Percentiles rank a stretch among this genome's conserved stretches.
Conservation (phyloP, 2,888 invertebrate genomes). For the Amiota communis region DNA sequence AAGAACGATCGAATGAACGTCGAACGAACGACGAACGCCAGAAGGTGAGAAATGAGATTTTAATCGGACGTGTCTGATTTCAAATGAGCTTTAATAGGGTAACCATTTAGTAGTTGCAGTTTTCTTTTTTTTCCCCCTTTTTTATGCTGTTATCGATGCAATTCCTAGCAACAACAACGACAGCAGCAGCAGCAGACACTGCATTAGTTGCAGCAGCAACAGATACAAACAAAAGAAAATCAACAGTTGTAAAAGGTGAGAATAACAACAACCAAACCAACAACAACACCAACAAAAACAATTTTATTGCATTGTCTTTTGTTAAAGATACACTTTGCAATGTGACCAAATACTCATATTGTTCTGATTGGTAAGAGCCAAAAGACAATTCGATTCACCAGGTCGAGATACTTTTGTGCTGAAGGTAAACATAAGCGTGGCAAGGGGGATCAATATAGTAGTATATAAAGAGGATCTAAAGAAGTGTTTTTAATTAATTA, state of each 20-base stretch:
- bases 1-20: constrained; percentile 2
- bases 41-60: constrained; percentile 74
- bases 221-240: neutral
- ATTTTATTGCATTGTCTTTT: constrained; percentile 27
- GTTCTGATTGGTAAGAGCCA: neutral
- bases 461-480: too few relatives aligned
- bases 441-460: neutral
- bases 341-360: constrained; percentile 15
- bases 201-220: neutral
- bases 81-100: constrained; percentile 74
- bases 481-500: too few relatives aligned
- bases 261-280: too few relatives aligned
- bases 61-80: constrained; percentile 74
- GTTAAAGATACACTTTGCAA: constrained; percentile 6
- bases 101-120: constrained; percentile 65
- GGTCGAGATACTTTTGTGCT: neutral
- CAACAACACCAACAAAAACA: constrained; percentile 6
- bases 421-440: neutral
- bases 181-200: neutral
- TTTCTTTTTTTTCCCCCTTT: constrained; percentile 9
- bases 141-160: constrained; percentile 15
- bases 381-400: neutral
- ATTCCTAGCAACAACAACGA: constrained; percentile 7
- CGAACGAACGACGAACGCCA: constrained; percentile 38
- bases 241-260: too few relatives aligned